Conservation (phyloP, 2,113 vertebrate species). For the Clinocottus analis region DNA sequence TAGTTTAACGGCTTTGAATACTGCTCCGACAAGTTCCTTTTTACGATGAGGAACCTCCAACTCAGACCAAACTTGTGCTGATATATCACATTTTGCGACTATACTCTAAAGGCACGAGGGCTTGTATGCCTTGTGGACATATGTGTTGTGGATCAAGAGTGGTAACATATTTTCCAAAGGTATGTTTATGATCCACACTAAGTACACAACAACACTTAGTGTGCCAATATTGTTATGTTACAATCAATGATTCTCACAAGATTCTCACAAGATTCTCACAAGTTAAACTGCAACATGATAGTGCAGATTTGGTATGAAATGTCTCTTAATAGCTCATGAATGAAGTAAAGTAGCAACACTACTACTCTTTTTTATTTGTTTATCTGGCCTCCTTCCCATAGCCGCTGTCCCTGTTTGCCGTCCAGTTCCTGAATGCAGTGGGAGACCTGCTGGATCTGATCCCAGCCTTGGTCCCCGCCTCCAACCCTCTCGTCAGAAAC, state of each 20-base stretch:
- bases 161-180: neutral
- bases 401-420: slow-evolving; percentile 86
- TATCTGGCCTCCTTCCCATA: slow-evolving; percentile 67
- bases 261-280: neutral
- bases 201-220: neutral
- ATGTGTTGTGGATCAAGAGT: neutral
- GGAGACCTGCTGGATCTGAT: slow-evolving; percentile 94
- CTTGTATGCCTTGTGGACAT: neutral
- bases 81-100: neutral
- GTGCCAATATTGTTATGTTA: neutral
- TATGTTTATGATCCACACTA: neutral
- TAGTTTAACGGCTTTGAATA: neutral
- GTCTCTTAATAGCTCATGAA: neutral
- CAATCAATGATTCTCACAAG: neutral
- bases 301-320: neutral
- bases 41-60: slow-evolving; percentile 39
- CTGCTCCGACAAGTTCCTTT: neutral
- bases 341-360: neutral
- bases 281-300: neutral
- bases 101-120: neutral
- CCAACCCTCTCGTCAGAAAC: slow-evolving; percentile 30
- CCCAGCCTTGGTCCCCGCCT: slow-evolving; percentile 82
- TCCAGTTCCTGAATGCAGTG: slow-evolving; percentile 89
- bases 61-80: slow-evolving; percentile 12
- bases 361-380: neutral